Conservation (phyloP, 2,797 vertebrate species). For the Gymnoscopelus microlampas region DNA sequence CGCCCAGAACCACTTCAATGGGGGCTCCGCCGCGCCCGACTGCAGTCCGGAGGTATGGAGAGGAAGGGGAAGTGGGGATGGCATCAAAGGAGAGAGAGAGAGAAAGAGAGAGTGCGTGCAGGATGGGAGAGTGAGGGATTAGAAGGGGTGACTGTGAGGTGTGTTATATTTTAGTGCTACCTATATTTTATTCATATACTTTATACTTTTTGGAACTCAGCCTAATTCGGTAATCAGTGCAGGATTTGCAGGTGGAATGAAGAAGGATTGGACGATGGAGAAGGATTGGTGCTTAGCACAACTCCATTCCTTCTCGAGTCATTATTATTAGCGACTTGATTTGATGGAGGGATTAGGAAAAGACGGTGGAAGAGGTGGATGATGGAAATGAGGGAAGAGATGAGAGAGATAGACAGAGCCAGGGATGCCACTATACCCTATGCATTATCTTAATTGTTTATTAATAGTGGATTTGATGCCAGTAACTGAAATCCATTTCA, state of each 20-base stretch:
- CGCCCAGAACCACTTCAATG: conserved; percentile 88
- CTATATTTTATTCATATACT: too few relatives aligned
- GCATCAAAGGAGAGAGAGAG: not conserved
- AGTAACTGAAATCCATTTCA: conserved; percentile 52
- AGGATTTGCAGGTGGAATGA: too few relatives aligned
- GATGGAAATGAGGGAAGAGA: not conserved
- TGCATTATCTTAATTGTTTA: conserved; percentile 42
- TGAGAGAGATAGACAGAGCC: not conserved
- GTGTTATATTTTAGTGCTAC: too few relatives aligned
- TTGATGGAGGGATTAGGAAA: not conserved
- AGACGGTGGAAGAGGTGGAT: not conserved
- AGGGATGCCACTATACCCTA: not conserved
- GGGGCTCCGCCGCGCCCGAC: conserved; percentile 82
- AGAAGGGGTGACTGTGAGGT: not conserved
- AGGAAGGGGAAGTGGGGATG: not conserved
- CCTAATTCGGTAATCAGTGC: too few relatives aligned
- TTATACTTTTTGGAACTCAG: too few relatives aligned
- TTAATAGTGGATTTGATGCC: conserved; percentile 51
- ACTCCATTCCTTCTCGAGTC: too few relatives aligned
- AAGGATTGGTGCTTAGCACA: too few relatives aligned
- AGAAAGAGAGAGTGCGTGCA: not conserved
- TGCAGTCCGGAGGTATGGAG: conserved; percentile 88
- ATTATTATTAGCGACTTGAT: too few relatives aligned
- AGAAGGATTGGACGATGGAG: too few relatives aligned
- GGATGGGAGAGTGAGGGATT: not conserved